These are phyloP conservation scores for Chrysoperla carnea DNA, from an alignment of 1,140 invertebrate genomes.

Conservation along the genomic window DNA sequence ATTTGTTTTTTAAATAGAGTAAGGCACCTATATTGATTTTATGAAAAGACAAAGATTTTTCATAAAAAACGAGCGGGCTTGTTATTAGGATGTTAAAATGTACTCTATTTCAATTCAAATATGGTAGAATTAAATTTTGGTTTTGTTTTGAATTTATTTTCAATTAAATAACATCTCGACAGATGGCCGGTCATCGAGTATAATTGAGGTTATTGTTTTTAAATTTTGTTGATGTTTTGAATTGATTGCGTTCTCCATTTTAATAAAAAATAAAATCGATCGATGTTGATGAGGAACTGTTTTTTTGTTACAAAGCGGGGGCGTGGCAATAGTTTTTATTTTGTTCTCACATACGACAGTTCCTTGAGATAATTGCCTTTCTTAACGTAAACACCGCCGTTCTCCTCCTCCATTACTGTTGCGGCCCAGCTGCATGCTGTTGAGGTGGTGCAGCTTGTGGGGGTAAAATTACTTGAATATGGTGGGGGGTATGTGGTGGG, in stretches of 20 bases:
- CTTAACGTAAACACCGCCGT: background rate
- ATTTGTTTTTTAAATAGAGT: background rate
- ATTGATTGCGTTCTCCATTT: background rate
- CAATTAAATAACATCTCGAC: too few species aligned
- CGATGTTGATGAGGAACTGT: background rate
- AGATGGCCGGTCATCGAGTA: too few species aligned
- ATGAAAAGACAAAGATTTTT: background rate
- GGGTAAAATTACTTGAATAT: constrained; percentile 29
- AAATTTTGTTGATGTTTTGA: background rate
- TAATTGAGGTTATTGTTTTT: background rate
- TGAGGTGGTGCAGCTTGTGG: constrained; percentile 21
- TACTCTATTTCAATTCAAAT: too few species aligned
- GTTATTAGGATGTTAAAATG: background rate
- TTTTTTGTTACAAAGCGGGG: background rate
- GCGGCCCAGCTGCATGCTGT: constrained; percentile 5
- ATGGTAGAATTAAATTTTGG: too few species aligned
- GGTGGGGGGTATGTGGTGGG: constrained; percentile 27
- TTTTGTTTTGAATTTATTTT: too few species aligned
- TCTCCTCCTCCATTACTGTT: background rate
- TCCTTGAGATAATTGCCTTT: background rate
- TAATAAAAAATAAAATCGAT: background rate
- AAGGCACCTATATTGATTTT: background rate
- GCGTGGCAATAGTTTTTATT: background rate
- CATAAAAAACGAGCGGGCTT: background rate
- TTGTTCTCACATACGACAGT: background rate